phyloP scores from a whole-genome alignment of 2,888 invertebrate genomes.

The Pachymerium ferrugineum region DNA sequence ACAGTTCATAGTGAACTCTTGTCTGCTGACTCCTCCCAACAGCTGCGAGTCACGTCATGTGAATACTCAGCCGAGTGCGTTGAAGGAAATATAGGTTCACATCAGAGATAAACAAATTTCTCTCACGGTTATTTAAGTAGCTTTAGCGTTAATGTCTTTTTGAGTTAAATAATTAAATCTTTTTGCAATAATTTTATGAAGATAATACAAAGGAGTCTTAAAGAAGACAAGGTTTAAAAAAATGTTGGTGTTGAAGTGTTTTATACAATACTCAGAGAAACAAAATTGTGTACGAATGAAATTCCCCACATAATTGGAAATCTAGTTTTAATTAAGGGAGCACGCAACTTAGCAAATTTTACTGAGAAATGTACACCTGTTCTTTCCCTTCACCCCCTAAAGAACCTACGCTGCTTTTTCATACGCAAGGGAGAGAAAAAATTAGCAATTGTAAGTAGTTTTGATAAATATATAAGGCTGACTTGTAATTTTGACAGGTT shows the following conservation, averaged over 20 bases:
- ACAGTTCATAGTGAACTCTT: conserved; percentile 7
- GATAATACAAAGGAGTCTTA: no score
- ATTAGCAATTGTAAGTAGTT: conserved; percentile 23
- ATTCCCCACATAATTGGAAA: neutral
- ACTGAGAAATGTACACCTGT: neutral
- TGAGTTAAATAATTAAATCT: conserved; percentile 14
- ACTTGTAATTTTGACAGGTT: neutral
- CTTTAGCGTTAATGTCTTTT: conserved; percentile 1
- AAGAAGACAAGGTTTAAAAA: no score
- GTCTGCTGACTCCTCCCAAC: conserved; percentile 5
- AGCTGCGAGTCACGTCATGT: conserved; percentile 4
- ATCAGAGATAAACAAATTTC: conserved; percentile 19
- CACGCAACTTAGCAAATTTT: neutral
- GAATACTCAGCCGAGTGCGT: conserved; percentile 8
- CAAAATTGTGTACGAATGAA: neutral
- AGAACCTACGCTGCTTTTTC: neutral
- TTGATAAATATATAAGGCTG: conserved; percentile 2
- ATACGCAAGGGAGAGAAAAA: neutral
- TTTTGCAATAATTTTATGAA: neutral
- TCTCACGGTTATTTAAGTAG: conserved; percentile 20
- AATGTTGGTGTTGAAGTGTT: no score
- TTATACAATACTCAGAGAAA: no score
- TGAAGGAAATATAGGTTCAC: conserved; percentile 19
- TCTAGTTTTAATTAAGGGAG: conserved; percentile 1
- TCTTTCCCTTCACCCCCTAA: no score